Evolutionary conservation across 2,797 vertebrate genomes (phyloP).

Genomic region (Epinephelus awoara): DNA sequence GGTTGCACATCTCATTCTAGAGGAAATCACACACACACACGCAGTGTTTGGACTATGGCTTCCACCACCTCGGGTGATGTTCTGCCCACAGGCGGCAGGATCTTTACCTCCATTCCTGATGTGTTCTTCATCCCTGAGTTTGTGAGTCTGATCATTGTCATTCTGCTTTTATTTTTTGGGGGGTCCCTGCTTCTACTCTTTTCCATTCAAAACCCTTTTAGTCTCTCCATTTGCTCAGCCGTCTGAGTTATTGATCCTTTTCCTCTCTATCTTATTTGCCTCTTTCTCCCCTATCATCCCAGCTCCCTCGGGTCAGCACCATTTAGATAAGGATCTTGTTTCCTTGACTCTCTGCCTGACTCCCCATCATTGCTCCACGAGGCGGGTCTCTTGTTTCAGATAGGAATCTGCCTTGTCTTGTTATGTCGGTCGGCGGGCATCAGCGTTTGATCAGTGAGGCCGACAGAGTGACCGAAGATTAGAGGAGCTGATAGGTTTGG

Average conservation of each 20-base stretch:
- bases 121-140: constrained; percentile 88
- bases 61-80: constrained; percentile 68
- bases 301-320: not conserved
- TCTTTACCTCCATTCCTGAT: constrained; percentile 87
- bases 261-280: not conserved
- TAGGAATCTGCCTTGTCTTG: not conserved
- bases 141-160: constrained; percentile 82
- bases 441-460: constrained; percentile 40
- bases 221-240: not conserved
- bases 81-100: constrained; percentile 84
- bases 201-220: not conserved
- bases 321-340: constrained; percentile 2
- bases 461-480: not conserved
- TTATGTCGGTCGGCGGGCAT: not conserved
- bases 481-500: not conserved
- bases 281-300: not conserved
- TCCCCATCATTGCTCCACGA: not conserved
- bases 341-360: not conserved
- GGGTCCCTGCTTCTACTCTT: not conserved
- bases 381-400: not conserved
- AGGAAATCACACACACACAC: constrained; percentile 2
- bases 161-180: not conserved
- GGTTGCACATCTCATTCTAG: constrained; percentile 41
- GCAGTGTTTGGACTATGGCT: constrained; percentile 76
- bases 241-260: not conserved